These are phyloP conservation scores for Drosophila recens DNA, from an alignment of 2,888 invertebrate species.

Conservation along the genomic window DNA sequence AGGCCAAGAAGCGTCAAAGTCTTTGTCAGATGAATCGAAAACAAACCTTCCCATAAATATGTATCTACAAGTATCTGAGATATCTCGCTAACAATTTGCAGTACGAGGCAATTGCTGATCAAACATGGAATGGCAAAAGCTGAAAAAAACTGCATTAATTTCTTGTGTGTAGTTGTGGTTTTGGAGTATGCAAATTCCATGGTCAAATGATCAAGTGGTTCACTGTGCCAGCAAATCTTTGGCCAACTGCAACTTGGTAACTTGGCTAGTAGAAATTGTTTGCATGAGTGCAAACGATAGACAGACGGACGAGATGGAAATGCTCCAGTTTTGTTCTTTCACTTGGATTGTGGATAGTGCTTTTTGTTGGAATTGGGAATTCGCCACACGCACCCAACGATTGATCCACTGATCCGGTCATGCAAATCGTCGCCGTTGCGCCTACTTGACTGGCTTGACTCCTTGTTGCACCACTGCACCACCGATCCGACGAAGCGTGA, in stretches of 20 bases:
- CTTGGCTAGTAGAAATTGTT: conserved; percentile 38
- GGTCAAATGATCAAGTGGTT: conserved; percentile 84
- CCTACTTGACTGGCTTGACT: conserved; percentile 46
- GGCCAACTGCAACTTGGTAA: conserved; percentile 20
- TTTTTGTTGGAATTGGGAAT: conserved; percentile 34
- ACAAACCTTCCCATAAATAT: background rate
- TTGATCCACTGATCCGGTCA: conserved; percentile 64
- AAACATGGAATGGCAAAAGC: conserved; percentile 20
- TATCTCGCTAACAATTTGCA: conserved; percentile 13
- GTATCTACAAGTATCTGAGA: background rate
- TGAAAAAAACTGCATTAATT: conserved; percentile 27
- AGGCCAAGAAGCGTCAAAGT: too few relatives aligned
- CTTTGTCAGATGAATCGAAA: background rate
- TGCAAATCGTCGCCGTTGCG: conserved; percentile 69
- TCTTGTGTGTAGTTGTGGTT: conserved; percentile 10
- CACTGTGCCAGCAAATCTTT: conserved; percentile 73
- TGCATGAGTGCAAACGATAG: conserved; percentile 51
- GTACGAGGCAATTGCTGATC: conserved; percentile 9
- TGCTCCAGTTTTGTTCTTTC: conserved; percentile 73
- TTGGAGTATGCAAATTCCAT: conserved; percentile 75
- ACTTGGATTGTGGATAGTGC: conserved; percentile 2
- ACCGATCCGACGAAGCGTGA: conserved; percentile 55
- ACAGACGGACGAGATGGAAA: conserved; percentile 28
- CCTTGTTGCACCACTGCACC: conserved; percentile 21
- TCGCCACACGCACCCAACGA: conserved; percentile 70